Evolutionary conservation across 2,888 invertebrate genomes (phyloP), one percentile per base, ranked within the genome.

Genomic region (Ommatoiulus sabulosus): DNA sequence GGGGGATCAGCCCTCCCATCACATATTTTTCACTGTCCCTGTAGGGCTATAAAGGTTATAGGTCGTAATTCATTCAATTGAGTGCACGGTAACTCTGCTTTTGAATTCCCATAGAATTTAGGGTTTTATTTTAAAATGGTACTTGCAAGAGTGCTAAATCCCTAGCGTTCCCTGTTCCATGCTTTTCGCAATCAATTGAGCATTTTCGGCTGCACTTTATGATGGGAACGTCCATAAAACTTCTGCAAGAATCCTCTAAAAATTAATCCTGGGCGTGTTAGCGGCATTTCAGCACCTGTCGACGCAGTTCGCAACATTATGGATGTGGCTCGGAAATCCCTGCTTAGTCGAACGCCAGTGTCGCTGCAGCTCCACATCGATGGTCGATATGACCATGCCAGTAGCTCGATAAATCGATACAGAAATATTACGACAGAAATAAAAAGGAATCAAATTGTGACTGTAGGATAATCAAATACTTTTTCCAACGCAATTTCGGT

Each of bases 1-100:
- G 57, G 57, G 57, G 57, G 57, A n/a, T 3, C 57, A 1, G 4
- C 57, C 57, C 57, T 57, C 57, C 57, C 57, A 57, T 57, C 17
- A 1, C 57, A 57, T 57, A 35, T 57, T 57, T 52, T 57, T 57
- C 57, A 57, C n/a, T 8, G 57, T n/a, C 57, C 57, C 57, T n/a
- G n/a, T n/a, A 57, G 57, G 57, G 57, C 57, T n/a, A 57, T 57
- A 57, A 57, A 57, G 57, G 57, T 57, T 57, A 57, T 57, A 57
- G 57, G 57, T 57, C 57, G 57, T 57, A 57, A 57, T 57, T 57
- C 57, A 57, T 12, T n/a, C 57, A 57, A 57, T 57, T n/a, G 57
- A 57, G 57, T 57, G 57, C 57, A 57, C 57, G 57, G 12, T 57
- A 57, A 57, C 57, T 8, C 57, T 57, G 57, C 57, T 57, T 57